These are phyloP conservation scores for Huso huso DNA, from an alignment of 2,797 vertebrate species.

Conservation along the genomic window DNA sequence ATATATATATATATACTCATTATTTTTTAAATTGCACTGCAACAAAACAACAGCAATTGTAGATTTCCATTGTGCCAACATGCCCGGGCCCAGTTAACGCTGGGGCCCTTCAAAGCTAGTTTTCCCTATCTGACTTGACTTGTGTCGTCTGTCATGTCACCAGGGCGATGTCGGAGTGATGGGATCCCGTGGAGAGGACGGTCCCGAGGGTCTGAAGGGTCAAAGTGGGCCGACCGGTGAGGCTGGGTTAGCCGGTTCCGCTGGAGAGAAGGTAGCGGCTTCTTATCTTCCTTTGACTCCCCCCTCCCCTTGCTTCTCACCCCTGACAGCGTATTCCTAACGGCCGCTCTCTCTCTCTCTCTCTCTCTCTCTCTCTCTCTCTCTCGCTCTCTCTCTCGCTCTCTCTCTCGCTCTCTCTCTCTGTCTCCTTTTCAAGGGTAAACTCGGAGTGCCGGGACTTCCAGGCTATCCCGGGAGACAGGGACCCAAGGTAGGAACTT, in stretches of 20 bases:
- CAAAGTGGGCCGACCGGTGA: slow-evolving; percentile 66
- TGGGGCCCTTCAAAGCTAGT: too few relatives aligned
- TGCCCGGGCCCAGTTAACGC: too few relatives aligned
- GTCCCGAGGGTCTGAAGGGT: slow-evolving; percentile 77
- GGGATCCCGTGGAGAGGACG: slow-evolving; percentile 77
- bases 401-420: not conserved
- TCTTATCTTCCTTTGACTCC: slow-evolving; percentile 3
- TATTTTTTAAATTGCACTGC: not conserved
- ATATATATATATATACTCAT: not conserved
- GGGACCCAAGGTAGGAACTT: slow-evolving; percentile 75
- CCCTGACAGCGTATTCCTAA: too few relatives aligned
- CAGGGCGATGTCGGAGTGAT: slow-evolving; percentile 66
- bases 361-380: not conserved
- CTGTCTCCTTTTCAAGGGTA: slow-evolving; percentile 58
- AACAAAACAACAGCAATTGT: too few relatives aligned
- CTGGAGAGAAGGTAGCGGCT: slow-evolving; percentile 70
- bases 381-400: not conserved
- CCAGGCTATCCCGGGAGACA: slow-evolving; percentile 85
- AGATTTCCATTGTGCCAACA: too few relatives aligned
- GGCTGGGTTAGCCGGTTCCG: slow-evolving; percentile 50
- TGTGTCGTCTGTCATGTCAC: not conserved
- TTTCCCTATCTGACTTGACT: too few relatives aligned
- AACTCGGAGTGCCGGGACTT: slow-evolving; percentile 81
- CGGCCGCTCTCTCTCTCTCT: too few relatives aligned
- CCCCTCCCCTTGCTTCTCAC: too few relatives aligned